Percentiles rank a stretch among this genome's conserved stretches.
Conservation (phyloP, 2,888 invertebrate species). For the Cataglyphis rosenhaueri region DNA sequence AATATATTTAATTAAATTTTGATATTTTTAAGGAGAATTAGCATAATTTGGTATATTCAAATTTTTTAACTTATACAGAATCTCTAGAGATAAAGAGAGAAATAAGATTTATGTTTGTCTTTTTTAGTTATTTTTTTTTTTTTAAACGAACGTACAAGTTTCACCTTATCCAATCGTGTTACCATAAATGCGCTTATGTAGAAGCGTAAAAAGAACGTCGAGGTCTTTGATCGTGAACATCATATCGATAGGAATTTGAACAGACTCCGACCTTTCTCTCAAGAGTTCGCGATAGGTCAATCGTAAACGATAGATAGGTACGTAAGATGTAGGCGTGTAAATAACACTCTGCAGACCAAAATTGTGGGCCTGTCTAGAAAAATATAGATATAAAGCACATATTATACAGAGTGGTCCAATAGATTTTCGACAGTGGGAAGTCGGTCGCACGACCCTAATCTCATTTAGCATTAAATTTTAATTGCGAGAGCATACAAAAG, state of each 20-base stretch:
- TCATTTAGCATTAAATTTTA: constrained; percentile 9
- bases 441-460: constrained; percentile 14
- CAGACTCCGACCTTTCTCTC: constrained; percentile 43
- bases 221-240: constrained; percentile 30
- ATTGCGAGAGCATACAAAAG: not conserved
- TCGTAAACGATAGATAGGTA: constrained; percentile 67
- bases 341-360: constrained; percentile 51
- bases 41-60: not conserved
- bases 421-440: constrained; percentile 46
- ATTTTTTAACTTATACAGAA: not conserved
- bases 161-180: not conserved
- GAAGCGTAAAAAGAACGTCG: constrained; percentile 1
- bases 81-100: not conserved
- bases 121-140: not conserved
- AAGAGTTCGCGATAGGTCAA: constrained; percentile 60
- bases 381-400: constrained; percentile 70
- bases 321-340: constrained; percentile 41
- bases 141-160: not conserved
- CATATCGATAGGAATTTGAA: constrained; percentile 36
- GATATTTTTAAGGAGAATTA: not conserved
- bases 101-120: not conserved
- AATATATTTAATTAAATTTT: not conserved
- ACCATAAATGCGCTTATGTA: constrained; percentile 2
- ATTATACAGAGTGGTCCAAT: constrained; percentile 59
- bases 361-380: constrained; percentile 69